phyloP scores from a whole-genome alignment of 2,888 invertebrate genomes.

The Meganola albula region DNA sequence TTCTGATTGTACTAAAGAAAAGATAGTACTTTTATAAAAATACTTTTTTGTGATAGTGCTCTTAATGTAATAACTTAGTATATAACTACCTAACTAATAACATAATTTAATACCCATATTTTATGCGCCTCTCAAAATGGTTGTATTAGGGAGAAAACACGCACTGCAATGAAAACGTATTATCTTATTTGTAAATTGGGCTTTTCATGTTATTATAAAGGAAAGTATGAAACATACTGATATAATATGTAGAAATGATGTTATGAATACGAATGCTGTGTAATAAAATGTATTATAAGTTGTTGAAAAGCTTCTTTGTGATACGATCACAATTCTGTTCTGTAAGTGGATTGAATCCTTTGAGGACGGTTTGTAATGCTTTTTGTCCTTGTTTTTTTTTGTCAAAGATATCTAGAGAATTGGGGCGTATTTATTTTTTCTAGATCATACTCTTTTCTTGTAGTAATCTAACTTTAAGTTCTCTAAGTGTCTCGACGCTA shows the following conservation, averaged over 20 bases:
- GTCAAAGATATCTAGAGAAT: conserved; percentile 16
- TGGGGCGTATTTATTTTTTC: too few relatives aligned
- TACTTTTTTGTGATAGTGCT: too few relatives aligned
- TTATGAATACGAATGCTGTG: conserved; percentile 33
- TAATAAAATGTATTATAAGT: conserved; percentile 7
- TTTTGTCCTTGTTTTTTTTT: conserved; percentile 14
- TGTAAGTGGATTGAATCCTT: conserved; percentile 25
- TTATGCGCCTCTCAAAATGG: conserved; percentile 47
- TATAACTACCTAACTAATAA: too few relatives aligned
- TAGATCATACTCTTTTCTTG: too few relatives aligned
- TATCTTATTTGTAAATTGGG: conserved; percentile 47
- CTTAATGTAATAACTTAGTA: too few relatives aligned
- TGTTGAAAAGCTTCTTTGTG: conserved; percentile 19
- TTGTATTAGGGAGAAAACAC: conserved; percentile 61
- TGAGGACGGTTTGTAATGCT: conserved; percentile 16
- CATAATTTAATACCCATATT: too few relatives aligned
- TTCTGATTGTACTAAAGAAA: too few relatives aligned
- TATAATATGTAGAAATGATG: conserved; percentile 39
- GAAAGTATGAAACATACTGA: conserved; percentile 37
- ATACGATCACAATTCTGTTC: conserved; percentile 20
- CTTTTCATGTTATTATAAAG: conserved; percentile 51
- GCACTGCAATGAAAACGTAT: conserved; percentile 45
- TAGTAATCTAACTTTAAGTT: too few relatives aligned
- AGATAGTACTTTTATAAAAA: too few relatives aligned
- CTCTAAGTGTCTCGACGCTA: too few relatives aligned